Percentiles rank a stretch among this genome's conserved stretches.
Conservation (phyloP, 2,113 vertebrate genomes). For the Lampris incognitus region DNA sequence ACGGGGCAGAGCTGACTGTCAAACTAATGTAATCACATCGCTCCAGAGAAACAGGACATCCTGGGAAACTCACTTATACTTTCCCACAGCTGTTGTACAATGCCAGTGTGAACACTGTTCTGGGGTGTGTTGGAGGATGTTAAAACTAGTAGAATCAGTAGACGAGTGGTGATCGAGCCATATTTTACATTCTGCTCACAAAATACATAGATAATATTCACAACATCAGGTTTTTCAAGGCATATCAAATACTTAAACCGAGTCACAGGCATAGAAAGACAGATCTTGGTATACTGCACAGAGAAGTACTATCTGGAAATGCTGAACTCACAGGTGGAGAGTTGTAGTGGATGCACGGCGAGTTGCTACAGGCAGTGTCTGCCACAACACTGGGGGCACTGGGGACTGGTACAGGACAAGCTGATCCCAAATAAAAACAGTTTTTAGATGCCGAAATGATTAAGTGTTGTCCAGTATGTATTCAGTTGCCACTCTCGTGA, state of each 20-base stretch:
- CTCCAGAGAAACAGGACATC: slow-evolving; percentile 30
- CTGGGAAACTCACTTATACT: slow-evolving; percentile 2
- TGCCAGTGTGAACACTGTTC: background rate
- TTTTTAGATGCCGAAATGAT: background rate
- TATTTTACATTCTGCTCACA: too few species aligned
- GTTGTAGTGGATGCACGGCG: slow-evolving; percentile 91
- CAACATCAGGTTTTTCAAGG: too few species aligned
- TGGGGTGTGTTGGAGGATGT: background rate
- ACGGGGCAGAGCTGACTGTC: slow-evolving; percentile 32
- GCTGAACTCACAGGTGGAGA: slow-evolving; percentile 92
- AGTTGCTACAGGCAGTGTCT: slow-evolving; percentile 90
- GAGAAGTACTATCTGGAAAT: background rate
- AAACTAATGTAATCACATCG: slow-evolving; percentile 44
- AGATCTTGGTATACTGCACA: background rate
- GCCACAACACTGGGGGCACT: slow-evolving; percentile 83
- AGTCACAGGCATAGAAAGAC: too few species aligned
- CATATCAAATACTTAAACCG: too few species aligned
- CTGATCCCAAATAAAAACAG: slow-evolving; percentile 69
- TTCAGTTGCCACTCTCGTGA: background rate
- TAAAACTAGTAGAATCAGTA: slow-evolving; percentile 2
- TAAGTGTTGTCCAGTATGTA: background rate
- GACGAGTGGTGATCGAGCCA: too few species aligned
- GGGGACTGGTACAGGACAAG: slow-evolving; percentile 94
- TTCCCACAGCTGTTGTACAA: slow-evolving; percentile 23
- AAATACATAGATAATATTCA: too few species aligned